A percentile compares a stretch with the other conserved stretches of the same genome.
Conservation (phyloP, 2,888 invertebrate species). For the Stenodema calcarata region DNA sequence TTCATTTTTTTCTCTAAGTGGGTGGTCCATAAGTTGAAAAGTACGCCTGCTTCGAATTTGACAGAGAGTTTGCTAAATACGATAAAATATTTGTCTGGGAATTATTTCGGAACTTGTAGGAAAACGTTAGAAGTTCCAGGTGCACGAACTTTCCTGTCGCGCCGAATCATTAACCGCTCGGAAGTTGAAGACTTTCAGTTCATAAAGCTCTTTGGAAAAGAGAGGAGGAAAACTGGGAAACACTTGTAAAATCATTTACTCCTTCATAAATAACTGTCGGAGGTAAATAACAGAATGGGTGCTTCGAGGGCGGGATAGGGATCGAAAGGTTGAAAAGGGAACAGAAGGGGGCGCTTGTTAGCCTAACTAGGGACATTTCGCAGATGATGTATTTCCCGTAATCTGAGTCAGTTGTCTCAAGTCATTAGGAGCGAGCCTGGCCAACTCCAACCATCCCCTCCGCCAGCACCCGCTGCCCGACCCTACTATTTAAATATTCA, state of each 20-base stretch:
- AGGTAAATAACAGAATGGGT: neutral
- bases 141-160: neutral
- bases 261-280: slow-evolving; percentile 14
- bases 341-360: slow-evolving; percentile 33
- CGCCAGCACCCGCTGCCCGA: neutral
- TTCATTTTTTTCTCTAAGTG: no score
- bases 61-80: neutral
- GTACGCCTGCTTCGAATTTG: neutral
- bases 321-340: neutral
- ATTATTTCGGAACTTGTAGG: neutral
- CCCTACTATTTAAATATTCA: slow-evolving; percentile 46
- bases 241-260: slow-evolving; percentile 36
- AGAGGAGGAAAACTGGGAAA: slow-evolving; percentile 1
- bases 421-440: slow-evolving; percentile 38
- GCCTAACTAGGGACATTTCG: slow-evolving; percentile 46
- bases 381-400: slow-evolving; percentile 39
- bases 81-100: neutral
- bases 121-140: neutral
- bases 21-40: no score
- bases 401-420: slow-evolving; percentile 48
- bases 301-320: neutral
- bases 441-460: neutral
- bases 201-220: neutral
- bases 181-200: neutral
- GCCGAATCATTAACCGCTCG: neutral